These are phyloP conservation scores for Mellilla xanthometata DNA, from an alignment of 2,888 invertebrate species.

Conservation along the genomic window DNA sequence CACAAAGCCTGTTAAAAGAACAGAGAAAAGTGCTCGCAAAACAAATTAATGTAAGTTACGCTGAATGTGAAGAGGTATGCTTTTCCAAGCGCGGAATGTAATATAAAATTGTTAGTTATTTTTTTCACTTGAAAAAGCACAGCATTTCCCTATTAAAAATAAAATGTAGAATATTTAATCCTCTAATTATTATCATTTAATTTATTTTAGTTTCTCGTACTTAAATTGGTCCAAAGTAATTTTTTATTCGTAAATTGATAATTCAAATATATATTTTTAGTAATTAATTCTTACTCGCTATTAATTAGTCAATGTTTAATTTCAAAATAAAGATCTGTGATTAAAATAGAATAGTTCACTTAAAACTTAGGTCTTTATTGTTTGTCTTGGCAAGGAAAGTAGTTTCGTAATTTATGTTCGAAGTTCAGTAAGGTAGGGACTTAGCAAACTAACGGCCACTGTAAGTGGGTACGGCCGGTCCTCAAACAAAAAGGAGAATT, in stretches of 20 bases:
- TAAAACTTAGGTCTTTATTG: too few relatives aligned
- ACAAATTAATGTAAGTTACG: slow-evolving; percentile 44
- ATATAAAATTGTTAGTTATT: slow-evolving; percentile 25
- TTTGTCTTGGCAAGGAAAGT: slow-evolving; percentile 4
- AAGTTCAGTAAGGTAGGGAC: slow-evolving; percentile 25
- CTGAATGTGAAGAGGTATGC: slow-evolving; percentile 41
- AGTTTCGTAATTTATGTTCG: slow-evolving; percentile 20
- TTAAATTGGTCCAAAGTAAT: too few relatives aligned
- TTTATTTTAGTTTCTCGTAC: too few relatives aligned
- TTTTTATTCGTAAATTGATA: too few relatives aligned
- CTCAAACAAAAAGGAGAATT: slow-evolving; percentile 47
- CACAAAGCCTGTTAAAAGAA: slow-evolving; percentile 35
- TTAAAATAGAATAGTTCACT: too few relatives aligned
- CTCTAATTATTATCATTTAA: too few relatives aligned
- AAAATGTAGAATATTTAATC: too few relatives aligned
- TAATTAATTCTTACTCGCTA: too few relatives aligned
- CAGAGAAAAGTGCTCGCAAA: slow-evolving; percentile 36
- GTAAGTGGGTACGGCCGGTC: slow-evolving; percentile 32
- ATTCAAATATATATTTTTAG: too few relatives aligned
- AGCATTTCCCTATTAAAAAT: slow-evolving; percentile 22
- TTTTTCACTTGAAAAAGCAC: slow-evolving; percentile 16
- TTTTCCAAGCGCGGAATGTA: slow-evolving; percentile 36
- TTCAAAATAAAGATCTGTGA: too few relatives aligned
- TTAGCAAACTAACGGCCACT: slow-evolving; percentile 24
- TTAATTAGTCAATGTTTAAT: too few relatives aligned